Evolutionary conservation across 2,797 vertebrate genomes (phyloP), one percentile per base, ranked within the genome.

Genomic region (Hippopotamyrus pictus): DNA sequence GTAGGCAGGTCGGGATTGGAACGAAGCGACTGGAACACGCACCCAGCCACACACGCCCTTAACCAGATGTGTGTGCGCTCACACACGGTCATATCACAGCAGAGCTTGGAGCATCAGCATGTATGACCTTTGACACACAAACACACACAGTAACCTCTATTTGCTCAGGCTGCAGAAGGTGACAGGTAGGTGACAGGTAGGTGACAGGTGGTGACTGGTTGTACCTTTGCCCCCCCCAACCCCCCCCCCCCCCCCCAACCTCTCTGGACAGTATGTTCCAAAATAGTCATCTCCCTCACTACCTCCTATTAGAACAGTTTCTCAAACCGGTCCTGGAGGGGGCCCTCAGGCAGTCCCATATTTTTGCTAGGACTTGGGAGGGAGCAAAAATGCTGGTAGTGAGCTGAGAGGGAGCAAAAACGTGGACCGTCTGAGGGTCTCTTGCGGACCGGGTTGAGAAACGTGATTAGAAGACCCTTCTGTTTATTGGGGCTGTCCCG

Each of bases 151-250:
- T 48, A 54, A 90, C 86, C 53, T 57, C 89, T 17, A 91, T 91
- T 90, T 93, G 91, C 91, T 90, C 65, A 91, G 90, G 88, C 92
- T 89, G 90, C 92, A 91, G 92, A 92, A 87, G 88, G 90, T 88
- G 92, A 76, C 90, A 93, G 92, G 92, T 91, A 93, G 91, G 92
- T 92, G 88, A 89, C 90, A 57, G 84, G 84, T 86, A 86, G 84
- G 84, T 86, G 12, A 25, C 48, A 44, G 29, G 29, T 44, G 73
- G 29, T 37, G 19, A 46, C 79, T n/a, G 41, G 14, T 46, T 44
- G 44, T 46, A 46, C 19, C 33, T 83, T 48, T 22, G 41, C 2
- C 79, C 48, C 6, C 44, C 33, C 11, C 14, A 51, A 12, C 48
- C 5, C 14, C 57, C 57, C 19, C 54, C 7, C n/a, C 62, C 3